Percentiles rank a stretch among this genome's conserved stretches.
phyloP scores from a whole-genome alignment of 1,140 invertebrate species.

The Musca domestica region DNA sequence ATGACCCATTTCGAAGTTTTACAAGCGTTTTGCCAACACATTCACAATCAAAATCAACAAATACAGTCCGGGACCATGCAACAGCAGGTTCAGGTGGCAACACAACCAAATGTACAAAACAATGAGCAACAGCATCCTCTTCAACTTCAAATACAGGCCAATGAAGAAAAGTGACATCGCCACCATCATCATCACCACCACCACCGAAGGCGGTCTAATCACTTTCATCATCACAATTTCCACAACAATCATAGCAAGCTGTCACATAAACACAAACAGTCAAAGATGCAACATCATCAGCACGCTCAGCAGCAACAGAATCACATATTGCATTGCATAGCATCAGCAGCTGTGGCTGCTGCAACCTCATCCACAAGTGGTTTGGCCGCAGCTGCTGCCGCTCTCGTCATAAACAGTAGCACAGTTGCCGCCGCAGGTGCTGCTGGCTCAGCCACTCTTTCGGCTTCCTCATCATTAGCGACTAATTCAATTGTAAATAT shows the following conservation, averaged over 20 bases:
- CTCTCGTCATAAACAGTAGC: conserved; percentile 27
- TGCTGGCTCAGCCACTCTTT: neutral
- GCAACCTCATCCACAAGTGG: conserved; percentile 26
- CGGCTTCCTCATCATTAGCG: conserved; percentile 20
- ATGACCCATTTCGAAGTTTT: conserved; percentile 71
- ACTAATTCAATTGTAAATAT: conserved; percentile 48
- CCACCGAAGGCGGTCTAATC: neutral
- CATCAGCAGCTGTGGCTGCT: conserved; percentile 2
- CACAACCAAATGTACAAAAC: conserved; percentile 20
- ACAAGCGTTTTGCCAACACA: conserved; percentile 57
- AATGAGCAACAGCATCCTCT: conserved; percentile 26
- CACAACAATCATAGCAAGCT: conserved; percentile 25
- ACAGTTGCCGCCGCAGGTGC: conserved; percentile 34
- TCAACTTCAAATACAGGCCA: conserved; percentile 26
- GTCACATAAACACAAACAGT: conserved; percentile 37
- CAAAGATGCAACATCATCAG: conserved; percentile 26
- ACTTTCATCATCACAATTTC: conserved; percentile 31
- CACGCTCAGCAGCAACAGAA: conserved; percentile 16
- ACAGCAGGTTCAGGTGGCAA: conserved; percentile 25
- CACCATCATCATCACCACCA: conserved; percentile 35
- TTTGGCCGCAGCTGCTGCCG: neutral
- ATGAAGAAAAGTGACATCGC: conserved; percentile 51
- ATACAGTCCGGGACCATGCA: conserved; percentile 32
- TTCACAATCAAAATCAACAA: conserved; percentile 47
- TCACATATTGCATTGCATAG: conserved; percentile 12